These are phyloP conservation scores for Plecturocebus donacophilus DNA, from an alignment of 2,113 vertebrate genomes.

Conservation along the genomic window DNA sequence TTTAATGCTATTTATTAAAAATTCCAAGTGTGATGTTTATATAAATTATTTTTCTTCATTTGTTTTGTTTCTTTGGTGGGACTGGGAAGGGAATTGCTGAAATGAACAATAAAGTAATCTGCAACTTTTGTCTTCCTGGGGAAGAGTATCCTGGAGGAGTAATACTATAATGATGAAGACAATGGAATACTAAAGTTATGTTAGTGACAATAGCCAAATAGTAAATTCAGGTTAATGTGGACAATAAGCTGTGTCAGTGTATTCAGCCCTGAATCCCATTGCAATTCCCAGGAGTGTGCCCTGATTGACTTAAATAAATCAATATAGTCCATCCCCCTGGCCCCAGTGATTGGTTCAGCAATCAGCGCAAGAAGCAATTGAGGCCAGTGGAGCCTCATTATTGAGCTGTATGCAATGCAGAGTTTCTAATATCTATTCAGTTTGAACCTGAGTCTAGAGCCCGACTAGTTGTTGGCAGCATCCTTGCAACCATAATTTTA, in stretches of 20 bases:
- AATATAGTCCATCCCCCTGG: not conserved
- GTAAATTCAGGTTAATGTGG: not conserved
- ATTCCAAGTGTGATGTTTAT: not conserved
- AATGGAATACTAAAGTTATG: not conserved
- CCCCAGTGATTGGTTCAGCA: not conserved
- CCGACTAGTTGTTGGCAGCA: not conserved
- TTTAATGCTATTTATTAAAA: slow-evolving; percentile 12
- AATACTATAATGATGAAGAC: not conserved
- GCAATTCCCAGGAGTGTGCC: not conserved
- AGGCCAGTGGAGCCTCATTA: not conserved
- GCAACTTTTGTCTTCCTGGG: not conserved
- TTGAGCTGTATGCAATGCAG: not conserved
- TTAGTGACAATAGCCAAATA: not conserved
- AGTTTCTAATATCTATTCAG: not conserved
- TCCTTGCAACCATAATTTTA: not conserved
- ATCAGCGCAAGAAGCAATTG: not conserved
- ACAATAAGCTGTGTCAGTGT: not conserved
- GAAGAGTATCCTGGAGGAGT: not conserved
- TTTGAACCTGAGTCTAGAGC: not conserved
- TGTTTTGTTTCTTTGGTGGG: not conserved
- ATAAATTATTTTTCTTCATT: not conserved
- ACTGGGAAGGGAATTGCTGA: not conserved
- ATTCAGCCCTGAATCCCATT: not conserved
- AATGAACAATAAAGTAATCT: not conserved
- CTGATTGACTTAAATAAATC: not conserved